Base-by-base conservation (phyloP, 1,140 invertebrate genomes). In the Trichoplusia ni region DNA sequence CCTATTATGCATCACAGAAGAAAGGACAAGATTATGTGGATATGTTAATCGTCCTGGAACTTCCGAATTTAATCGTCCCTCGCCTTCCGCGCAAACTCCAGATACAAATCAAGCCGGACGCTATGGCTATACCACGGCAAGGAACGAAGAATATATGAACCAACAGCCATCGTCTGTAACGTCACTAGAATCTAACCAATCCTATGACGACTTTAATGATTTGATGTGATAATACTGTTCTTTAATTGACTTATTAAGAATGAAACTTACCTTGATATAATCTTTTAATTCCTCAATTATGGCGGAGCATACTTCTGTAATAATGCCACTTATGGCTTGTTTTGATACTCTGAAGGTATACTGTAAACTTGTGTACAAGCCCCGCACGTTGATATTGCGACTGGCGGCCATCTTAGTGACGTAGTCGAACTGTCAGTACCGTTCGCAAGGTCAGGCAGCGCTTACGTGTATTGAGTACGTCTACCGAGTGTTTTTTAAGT, bases 91-190 rank as follows among this genome's bases (percentile, higher is more conserved):
- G n/a, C n/a, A n/a, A n/a, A n/a, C n/a, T n/a, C n/a, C n/a, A n/a
- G n/a, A n/a, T n/a, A n/a, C n/a, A n/a, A n/a, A n/a, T n/a, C n/a
- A n/a, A n/a, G n/a, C n/a, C n/a, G n/a, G n/a, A 33, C 13, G n/a
- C 38, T 60, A 60, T 29, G 58, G 42, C 23, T 60, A 44, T 46
- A 60, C 58, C 25, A 46, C 58, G 13, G 42, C 58, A 27, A 18
- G 23, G 33, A 46, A 60, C 46, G 42, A n/a, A 44, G 42, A 60
- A n/a, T 14, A 19, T 21, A 27, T 25, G n/a, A 29, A 49, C 46
- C 40, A 23, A 11, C 31, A 33, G 31, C 31, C 31, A n/a, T 33
- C 11, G 31, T 31, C 29, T 6, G 29, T 31, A 6, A 8, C 29
- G 7, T 31, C 29, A 31, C 29, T 8, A 33, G 31, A 33, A 9